A percentile compares a stretch with the other conserved stretches of the same genome.
Conservation (phyloP, 2,888 invertebrate species). For the Volucella zonaria region DNA sequence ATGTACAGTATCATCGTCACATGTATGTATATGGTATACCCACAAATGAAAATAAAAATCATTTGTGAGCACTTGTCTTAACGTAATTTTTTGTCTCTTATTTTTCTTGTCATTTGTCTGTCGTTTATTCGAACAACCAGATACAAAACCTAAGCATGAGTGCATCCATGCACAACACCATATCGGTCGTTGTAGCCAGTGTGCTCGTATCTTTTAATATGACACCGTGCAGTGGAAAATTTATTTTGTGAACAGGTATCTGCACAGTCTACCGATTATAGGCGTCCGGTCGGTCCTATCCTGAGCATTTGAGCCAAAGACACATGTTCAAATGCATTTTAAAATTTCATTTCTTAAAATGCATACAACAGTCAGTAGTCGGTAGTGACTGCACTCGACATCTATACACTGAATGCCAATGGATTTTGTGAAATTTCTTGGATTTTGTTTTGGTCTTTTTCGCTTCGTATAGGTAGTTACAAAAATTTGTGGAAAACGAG, state of each 20-base stretch:
- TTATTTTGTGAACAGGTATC: constrained; percentile 11
- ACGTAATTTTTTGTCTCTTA: constrained; percentile 11
- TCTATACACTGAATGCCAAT: no score
- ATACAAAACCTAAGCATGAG: constrained; percentile 8
- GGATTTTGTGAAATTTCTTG: background rate
- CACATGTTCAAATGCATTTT: constrained; percentile 22
- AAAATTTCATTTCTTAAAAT: constrained; percentile 34
- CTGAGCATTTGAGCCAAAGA: background rate
- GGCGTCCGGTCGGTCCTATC: background rate
- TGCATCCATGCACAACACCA: constrained; percentile 36
- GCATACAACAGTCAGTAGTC: background rate
- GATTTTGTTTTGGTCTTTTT: background rate
- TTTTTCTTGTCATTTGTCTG: constrained; percentile 23
- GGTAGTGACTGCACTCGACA: no score
- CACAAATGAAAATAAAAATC: constrained; percentile 2
- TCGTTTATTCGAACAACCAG: constrained; percentile 14
- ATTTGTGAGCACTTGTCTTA: background rate
- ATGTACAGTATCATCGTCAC: background rate
- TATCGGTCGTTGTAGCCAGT: constrained; percentile 5
- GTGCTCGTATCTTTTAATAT: constrained; percentile 7
- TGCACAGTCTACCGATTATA: constrained; percentile 1
- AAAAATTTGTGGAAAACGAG: constrained; percentile 29
- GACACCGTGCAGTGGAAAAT: constrained; percentile 48
- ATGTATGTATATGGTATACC: background rate
- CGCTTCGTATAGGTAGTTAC: background rate